Evolutionary conservation across 2,113 vertebrate genomes (phyloP).

Genomic region (Symphodus melops): DNA sequence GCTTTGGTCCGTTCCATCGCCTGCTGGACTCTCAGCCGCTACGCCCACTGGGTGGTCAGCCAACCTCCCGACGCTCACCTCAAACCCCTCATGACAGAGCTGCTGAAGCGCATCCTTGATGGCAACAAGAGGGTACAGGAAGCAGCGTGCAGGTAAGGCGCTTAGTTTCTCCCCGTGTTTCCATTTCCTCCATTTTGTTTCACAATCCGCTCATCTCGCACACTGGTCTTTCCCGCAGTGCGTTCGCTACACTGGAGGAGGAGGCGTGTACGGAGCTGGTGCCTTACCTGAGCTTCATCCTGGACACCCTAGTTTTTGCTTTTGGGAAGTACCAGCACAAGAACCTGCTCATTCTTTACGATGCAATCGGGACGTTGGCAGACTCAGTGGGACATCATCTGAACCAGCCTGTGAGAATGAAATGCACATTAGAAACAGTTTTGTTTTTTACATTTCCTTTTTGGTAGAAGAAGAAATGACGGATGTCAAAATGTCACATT

Average conservation of each 20-base stretch:
- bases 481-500: neutral
- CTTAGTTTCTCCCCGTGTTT: neutral
- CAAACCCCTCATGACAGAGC: slow-evolving; percentile 95
- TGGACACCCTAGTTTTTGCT: slow-evolving; percentile 96
- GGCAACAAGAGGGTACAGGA: slow-evolving; percentile 97
- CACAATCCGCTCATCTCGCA: neutral
- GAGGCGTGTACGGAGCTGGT: slow-evolving; percentile 96
- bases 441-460: too few species aligned
- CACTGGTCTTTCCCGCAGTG: slow-evolving; percentile 72
- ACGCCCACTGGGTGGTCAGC: slow-evolving; percentile 96
- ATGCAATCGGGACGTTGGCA: slow-evolving; percentile 93
- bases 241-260: slow-evolving; percentile 95
- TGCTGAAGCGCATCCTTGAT: slow-evolving; percentile 94
- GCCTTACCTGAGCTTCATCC: slow-evolving; percentile 95
- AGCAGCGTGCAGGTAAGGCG: slow-evolving; percentile 91
- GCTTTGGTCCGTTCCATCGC: slow-evolving; percentile 94
- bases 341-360: slow-evolving; percentile 95
- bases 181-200: neutral
- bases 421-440: neutral
- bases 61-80: slow-evolving; percentile 94
- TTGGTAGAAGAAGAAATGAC: neutral
- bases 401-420: slow-evolving; percentile 88
- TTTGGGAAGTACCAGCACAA: slow-evolving; percentile 98
- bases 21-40: slow-evolving; percentile 96
- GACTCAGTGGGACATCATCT: slow-evolving; percentile 97